phyloP scores from a whole-genome alignment of 2,888 invertebrate species.

The Ochropleura leucogaster region DNA sequence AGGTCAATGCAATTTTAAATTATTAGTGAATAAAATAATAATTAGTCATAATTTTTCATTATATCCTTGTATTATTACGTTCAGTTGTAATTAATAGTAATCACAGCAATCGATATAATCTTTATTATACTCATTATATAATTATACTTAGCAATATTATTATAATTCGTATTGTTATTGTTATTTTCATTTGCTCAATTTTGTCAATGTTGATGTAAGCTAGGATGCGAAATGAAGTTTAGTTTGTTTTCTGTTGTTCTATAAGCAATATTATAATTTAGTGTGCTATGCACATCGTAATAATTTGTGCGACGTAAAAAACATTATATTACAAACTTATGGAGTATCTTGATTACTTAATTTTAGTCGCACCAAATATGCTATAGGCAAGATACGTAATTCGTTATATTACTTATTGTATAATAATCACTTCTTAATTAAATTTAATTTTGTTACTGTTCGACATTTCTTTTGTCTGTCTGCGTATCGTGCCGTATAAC shows the following conservation, averaged over 20 bases:
- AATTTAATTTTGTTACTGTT: conserved; percentile 33
- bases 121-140: conserved; percentile 84
- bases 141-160: conserved; percentile 74
- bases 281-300: conserved; percentile 58
- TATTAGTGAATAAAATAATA: conserved; percentile 74
- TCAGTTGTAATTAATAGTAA: conserved; percentile 80
- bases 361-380: conserved; percentile 58
- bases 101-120: conserved; percentile 78
- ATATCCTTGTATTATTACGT: conserved; percentile 66
- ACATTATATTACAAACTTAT: conserved; percentile 33
- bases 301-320: conserved; percentile 43
- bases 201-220: conserved; percentile 86
- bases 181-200: conserved; percentile 90
- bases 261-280: conserved; percentile 68
- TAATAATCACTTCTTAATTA: conserved; percentile 35
- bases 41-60: conserved; percentile 77
- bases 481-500: conserved; percentile 61
- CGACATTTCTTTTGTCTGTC: conserved; percentile 30
- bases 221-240: conserved; percentile 81
- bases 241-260: conserved; percentile 79
- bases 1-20: conserved; percentile 86
- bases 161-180: conserved; percentile 86
- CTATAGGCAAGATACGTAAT: conserved; percentile 58
- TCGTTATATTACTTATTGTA: conserved; percentile 38
- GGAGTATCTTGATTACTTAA: conserved; percentile 52